Evolutionary conservation across 2,888 invertebrate species (phyloP), one percentile per base, ranked within the genome.

Genomic region (Noctua janthina): DNA sequence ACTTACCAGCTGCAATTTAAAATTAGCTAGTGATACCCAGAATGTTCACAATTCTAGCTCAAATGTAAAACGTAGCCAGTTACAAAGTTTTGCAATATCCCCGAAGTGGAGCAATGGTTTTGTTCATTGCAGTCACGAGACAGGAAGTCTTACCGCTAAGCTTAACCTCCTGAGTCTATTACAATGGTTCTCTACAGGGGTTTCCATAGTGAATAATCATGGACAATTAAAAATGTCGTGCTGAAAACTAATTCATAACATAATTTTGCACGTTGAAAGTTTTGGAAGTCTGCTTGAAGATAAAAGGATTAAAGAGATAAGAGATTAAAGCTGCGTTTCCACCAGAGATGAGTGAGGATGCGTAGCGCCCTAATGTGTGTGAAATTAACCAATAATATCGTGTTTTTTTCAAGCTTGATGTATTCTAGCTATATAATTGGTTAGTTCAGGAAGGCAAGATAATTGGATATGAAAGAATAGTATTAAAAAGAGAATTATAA

Each of bases 61-160:
- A 49, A 29, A 79, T 70, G 29, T 64, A 64, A 79, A 64, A 46
- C 35, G 39, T 39, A 69, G 69, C 62, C 80, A 81, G 23, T 81
- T 69, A 43, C 86, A 8, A 54, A 69, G 39, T 86, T 82, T 71
- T 43, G 68, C 71, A 87, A 84, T 82, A 59, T 66, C 67, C 67
- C 54, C 62, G 17, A 87, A 84, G 85, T 84, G 35, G 86, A 70
- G 76, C 81, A 81, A 81, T 73, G 51, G 74, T 77, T 77, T 75
- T 67, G 82, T 70, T 29, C 20, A 85, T 76, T 74, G 49, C 70
- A 73, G 69, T 77, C 74, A 88, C 77, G 86, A 74, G 62, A 72
- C 86, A 81, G 85, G 85, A 86, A 88, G 78, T 78, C 62, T 70
- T 17, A 74, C 86, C 67, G 82, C 43, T 76, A 78, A 75, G 86